A percentile compares a stretch with the other conserved stretches of the same genome.
Evolutionary conservation across 1,140 invertebrate genomes (phyloP).

Genomic region (Hyles vespertilio): DNA sequence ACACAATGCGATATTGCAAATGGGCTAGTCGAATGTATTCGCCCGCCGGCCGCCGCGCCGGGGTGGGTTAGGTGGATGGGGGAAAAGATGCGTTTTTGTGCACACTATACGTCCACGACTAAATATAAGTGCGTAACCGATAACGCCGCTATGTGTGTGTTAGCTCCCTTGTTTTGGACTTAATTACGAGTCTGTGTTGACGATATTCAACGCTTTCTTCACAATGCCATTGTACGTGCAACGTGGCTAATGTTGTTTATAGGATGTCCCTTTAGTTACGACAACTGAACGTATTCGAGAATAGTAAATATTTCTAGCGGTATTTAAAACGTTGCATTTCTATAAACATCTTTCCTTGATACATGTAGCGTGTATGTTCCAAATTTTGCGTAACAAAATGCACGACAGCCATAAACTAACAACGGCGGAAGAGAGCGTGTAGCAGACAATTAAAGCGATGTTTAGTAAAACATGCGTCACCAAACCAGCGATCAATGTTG

Average conservation of each 20-base stretch:
- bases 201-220: constrained; percentile 23
- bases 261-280: neutral
- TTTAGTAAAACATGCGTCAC: too few species aligned
- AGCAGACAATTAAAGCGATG: too few species aligned
- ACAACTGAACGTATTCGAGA: too few species aligned
- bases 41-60: constrained; percentile 57
- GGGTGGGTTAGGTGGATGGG: constrained; percentile 41
- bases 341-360: too few species aligned
- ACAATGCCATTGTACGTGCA: constrained; percentile 12
- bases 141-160: constrained; percentile 39
- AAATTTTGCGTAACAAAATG: too few species aligned
- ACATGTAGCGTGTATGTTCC: too few species aligned
- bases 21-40: constrained; percentile 73
- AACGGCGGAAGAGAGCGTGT: too few species aligned
- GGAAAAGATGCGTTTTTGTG: constrained; percentile 71
- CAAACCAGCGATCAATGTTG: too few species aligned
- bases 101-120: constrained; percentile 63
- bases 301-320: too few species aligned
- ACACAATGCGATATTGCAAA: constrained; percentile 72
- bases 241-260: constrained; percentile 6
- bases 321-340: too few species aligned
- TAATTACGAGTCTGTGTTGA: constrained; percentile 21
- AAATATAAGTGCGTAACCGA: constrained; percentile 70
- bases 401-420: too few species aligned
- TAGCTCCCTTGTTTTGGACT: constrained; percentile 22